Conservation (phyloP, 92 coral and sea anemone species). For the Anthopleura xanthogrammica region DNA sequence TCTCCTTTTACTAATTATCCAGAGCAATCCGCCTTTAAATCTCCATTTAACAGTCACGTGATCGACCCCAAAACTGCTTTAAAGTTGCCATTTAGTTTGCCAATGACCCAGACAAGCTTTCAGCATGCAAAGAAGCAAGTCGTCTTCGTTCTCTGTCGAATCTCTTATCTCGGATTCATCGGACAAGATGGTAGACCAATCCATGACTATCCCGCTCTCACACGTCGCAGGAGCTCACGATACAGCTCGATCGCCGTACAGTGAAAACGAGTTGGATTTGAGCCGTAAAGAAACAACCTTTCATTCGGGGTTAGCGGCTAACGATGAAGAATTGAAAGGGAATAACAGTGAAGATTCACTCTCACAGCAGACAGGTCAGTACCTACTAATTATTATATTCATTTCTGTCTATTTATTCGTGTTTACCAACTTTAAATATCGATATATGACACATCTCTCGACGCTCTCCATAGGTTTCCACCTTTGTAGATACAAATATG, state of each 20-base stretch:
- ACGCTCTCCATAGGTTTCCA: too few species aligned
- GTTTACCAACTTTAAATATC: background rate
- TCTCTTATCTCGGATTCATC: conserved; percentile 59
- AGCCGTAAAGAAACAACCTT: conserved; percentile 2
- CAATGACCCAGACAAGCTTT: conserved; percentile 8
- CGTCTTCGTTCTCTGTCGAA: conserved; percentile 73
- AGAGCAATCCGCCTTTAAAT: conserved; percentile 25
- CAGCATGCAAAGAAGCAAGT: conserved; percentile 53
- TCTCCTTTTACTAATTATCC: conserved; percentile 7
- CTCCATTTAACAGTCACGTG: conserved; percentile 36
- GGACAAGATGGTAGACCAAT: conserved; percentile 12
- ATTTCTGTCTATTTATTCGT: background rate
- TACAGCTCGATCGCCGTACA: background rate
- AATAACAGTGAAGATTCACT: background rate
- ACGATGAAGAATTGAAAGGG: background rate
- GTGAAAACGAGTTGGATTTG: conserved; percentile 16
- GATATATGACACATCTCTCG: too few species aligned
- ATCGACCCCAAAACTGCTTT: conserved; percentile 17
- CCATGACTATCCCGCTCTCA: background rate
- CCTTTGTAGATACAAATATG: too few species aligned
- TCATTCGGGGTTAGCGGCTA: background rate
- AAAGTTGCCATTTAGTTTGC: conserved; percentile 10
- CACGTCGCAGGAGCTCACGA: background rate
- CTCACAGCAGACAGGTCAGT: background rate
- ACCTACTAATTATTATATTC: background rate